Conservation (phyloP, 2,113 vertebrate genomes). For the Triplophysa siluroides region DNA sequence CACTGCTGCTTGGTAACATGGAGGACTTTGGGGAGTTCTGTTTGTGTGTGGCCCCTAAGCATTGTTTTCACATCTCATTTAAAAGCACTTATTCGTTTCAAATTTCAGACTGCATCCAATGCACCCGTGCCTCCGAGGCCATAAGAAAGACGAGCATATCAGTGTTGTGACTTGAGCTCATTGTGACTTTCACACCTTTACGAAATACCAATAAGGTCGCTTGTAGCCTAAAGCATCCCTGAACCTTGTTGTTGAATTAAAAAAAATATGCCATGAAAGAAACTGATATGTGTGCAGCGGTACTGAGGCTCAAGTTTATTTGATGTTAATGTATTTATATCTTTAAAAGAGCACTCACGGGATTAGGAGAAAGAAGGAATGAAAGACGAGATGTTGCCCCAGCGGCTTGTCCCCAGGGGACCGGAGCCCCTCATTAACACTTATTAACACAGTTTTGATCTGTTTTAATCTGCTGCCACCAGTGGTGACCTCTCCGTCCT, state of each 20-base stretch:
- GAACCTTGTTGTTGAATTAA: background rate
- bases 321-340: no score
- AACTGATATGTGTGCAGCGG: background rate
- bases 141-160: constrained; percentile 9
- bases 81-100: constrained; percentile 1
- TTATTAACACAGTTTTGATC: constrained; percentile 78
- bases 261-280: background rate
- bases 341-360: background rate
- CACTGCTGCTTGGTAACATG: background rate
- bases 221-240: constrained; percentile 8
- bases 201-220: background rate
- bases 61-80: constrained; percentile 10
- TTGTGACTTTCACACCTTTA: constrained; percentile 4
- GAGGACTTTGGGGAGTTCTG: constrained; percentile 6
- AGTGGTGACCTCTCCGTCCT: constrained; percentile 53
- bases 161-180: background rate
- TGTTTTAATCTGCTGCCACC: constrained; percentile 70
- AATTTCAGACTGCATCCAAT: background rate
- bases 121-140: background rate
- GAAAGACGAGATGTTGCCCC: constrained; percentile 52
- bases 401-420: constrained; percentile 59
- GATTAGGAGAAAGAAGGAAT: constrained; percentile 38
- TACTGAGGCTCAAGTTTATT: no score
- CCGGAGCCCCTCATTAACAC: constrained; percentile 71
- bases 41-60: constrained; percentile 12